Percentiles rank a stretch among this genome's conserved stretches.
phyloP scores from a whole-genome alignment of 2,888 invertebrate species.

The Amaurobius ferox region DNA sequence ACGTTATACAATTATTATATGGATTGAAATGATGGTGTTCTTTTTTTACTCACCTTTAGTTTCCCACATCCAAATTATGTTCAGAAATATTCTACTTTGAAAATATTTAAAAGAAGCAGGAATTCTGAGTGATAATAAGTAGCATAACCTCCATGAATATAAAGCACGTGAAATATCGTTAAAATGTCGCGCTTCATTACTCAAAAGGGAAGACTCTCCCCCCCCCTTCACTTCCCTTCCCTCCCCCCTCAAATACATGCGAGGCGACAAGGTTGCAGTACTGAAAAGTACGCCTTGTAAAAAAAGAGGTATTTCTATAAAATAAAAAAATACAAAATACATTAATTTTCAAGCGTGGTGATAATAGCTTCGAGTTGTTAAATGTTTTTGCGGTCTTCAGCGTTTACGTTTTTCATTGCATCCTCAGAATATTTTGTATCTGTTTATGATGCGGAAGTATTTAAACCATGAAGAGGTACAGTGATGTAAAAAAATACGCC shows the following conservation, averaged over 20 bases:
- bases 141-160: slow-evolving; percentile 53
- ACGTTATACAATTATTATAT: no score
- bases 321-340: slow-evolving; percentile 34
- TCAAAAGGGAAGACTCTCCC: slow-evolving; percentile 1
- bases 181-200: slow-evolving; percentile 57
- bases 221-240: background rate
- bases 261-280: background rate
- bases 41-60: no score
- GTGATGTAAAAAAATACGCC: background rate
- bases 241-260: background rate
- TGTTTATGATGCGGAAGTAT: slow-evolving; percentile 47
- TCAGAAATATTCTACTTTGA: background rate
- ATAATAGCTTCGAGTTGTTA: slow-evolving; percentile 31
- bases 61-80: no score
- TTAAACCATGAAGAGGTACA: slow-evolving; percentile 24
- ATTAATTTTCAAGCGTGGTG: slow-evolving; percentile 46
- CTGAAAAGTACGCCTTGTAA: slow-evolving; percentile 29
- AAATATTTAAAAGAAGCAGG: slow-evolving; percentile 28
- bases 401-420: slow-evolving; percentile 36
- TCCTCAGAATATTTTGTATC: slow-evolving; percentile 40
- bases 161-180: slow-evolving; percentile 57
- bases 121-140: slow-evolving; percentile 42
- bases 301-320: slow-evolving; percentile 33
- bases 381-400: slow-evolving; percentile 61
- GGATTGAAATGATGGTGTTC: no score